A percentile compares a stretch with the other conserved stretches of the same genome.
phyloP scores from a whole-genome alignment of 64 coral and sea anemone species.

The Trachythela sp. region DNA sequence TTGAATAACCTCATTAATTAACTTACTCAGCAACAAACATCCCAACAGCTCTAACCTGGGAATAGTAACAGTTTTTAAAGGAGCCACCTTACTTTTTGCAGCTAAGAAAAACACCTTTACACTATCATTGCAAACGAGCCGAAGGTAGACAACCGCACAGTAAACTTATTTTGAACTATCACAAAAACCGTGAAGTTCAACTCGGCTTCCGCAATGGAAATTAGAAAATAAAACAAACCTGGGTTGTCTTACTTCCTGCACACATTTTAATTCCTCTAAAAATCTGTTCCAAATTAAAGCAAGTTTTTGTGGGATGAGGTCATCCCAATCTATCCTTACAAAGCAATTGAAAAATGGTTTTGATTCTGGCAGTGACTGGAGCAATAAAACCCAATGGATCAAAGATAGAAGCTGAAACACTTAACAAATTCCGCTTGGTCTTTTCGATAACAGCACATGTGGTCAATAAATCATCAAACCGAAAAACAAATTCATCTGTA shows the following conservation, averaged over 20 bases:
- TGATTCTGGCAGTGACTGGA: neutral
- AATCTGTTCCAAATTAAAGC: neutral
- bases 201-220: neutral
- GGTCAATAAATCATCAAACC: neutral
- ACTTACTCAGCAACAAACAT: neutral
- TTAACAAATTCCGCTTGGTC: neutral
- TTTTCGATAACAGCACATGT: neutral
- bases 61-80: neutral
- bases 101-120: neutral
- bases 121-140: neutral
- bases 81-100: neutral
- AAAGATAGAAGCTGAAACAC: neutral
- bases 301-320: neutral
- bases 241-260: neutral
- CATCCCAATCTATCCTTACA: neutral
- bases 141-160: conserved; percentile 2
- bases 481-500: neutral
- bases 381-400: neutral
- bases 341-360: neutral
- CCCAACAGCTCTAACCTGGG: neutral
- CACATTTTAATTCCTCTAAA: neutral
- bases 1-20: neutral
- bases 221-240: neutral
- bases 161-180: neutral
- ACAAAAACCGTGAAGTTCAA: conserved; percentile 4